Evolutionary conservation across 2,888 invertebrate species (phyloP), one percentile per base, ranked within the genome.

Genomic region (Willowsia nigromaculata): DNA sequence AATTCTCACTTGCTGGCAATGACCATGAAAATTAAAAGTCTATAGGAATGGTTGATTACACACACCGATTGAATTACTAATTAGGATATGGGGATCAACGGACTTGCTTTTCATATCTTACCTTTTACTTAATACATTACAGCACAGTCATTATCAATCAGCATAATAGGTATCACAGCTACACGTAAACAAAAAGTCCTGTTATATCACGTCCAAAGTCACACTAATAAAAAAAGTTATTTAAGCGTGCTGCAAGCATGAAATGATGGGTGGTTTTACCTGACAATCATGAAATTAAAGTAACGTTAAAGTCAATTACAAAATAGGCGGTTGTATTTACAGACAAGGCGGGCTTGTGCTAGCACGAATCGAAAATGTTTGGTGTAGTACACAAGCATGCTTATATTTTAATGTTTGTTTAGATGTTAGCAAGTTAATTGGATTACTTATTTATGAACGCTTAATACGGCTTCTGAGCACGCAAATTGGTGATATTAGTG

Each of bases 391-490:
- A 37, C 4, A 37, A 37, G 4, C 4, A 37, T 37, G 9, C 37
- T 9, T 37, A 9, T 9, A 6, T 37, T 6, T 6, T 6, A 37
- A 9, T 37, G 9, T 37, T 37, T 37, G 37, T 37, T 37, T 37
- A 37, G 37, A n/a, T 9, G 9, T 37, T 37, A 37, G 37, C 37
- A 9, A n/a, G n/a, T n/a, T n/a, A n/a, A n/a, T n/a, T n/a, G n/a
- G n/a, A n/a, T n/a, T n/a, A n/a, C 2, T 53, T 53, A 53, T 59
- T 27, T 65, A 33, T 33, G n/a, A 30, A 3, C 33, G 15, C 33
- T 33, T 33, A 25, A 59, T 82, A 65, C 82, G 82, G 82, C n/a
- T 25, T 62, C 27, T 82, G 47, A 65, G 47, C 82, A 65, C 65
- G 27, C 47, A 74, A 74, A 53, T 78, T 47, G 33, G 33, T 78